Percentiles rank a stretch among this genome's conserved stretches.
Evolutionary conservation across 2,888 invertebrate genomes (phyloP).

Genomic region (Nasonia oneida): DNA sequence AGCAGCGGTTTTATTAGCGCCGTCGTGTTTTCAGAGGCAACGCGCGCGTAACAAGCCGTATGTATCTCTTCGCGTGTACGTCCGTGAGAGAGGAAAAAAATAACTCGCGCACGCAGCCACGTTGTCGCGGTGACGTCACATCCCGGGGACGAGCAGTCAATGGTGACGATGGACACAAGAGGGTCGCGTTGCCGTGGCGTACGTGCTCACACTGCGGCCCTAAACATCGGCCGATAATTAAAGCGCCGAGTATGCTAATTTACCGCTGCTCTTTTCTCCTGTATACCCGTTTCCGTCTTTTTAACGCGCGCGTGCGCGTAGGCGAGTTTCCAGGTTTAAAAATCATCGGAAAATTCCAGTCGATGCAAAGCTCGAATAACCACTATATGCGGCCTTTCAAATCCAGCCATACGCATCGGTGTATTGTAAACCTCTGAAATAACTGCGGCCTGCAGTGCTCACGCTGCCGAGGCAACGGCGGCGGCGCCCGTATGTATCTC

Average conservation of each 20-base stretch:
- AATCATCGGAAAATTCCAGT: background rate
- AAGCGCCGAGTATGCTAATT: conserved; percentile 33
- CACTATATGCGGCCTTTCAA: background rate
- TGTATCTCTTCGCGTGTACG: background rate
- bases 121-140: conserved; percentile 8
- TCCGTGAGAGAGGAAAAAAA: conserved; percentile 12
- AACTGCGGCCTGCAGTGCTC: background rate
- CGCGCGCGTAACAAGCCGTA: background rate
- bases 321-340: too few relatives aligned
- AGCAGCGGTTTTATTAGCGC: conserved; percentile 32
- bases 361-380: background rate
- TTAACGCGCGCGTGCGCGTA: too few relatives aligned
- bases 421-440: background rate
- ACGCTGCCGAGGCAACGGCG: background rate
- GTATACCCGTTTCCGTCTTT: too few relatives aligned
- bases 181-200: background rate
- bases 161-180: background rate
- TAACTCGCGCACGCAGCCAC: background rate
- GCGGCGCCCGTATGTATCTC: conserved; percentile 58
- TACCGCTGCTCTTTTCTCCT: background rate
- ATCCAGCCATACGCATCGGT: background rate
- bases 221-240: conserved; percentile 24
- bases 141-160: conserved; percentile 15
- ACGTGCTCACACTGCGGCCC: background rate
- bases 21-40: conserved; percentile 3